Evolutionary conservation across 2,797 vertebrate species (phyloP).

Genomic region (Sebastes oblongus): DNA sequence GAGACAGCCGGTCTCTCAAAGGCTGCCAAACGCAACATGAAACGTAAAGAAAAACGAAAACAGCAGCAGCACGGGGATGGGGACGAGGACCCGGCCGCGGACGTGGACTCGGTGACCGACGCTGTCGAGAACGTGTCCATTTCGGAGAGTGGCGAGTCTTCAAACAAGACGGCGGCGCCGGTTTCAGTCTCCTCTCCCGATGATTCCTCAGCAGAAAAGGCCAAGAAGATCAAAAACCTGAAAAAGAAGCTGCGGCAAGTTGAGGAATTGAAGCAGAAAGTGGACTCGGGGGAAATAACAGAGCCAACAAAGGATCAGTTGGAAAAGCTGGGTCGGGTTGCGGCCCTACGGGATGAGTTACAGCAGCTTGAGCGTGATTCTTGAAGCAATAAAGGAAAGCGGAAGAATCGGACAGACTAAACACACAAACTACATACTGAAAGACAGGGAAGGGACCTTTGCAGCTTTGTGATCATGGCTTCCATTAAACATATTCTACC

Average conservation of each 20-base stretch:
- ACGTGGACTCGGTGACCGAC: constrained; percentile 74
- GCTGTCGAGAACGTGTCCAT: constrained; percentile 82
- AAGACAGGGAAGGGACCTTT: constrained; percentile 35
- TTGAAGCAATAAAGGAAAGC: constrained; percentile 68
- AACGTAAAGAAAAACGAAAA: constrained; percentile 93
- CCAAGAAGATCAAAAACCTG: constrained; percentile 92
- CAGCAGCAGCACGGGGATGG: constrained; percentile 84
- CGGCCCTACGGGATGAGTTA: constrained; percentile 85
- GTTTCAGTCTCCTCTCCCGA: constrained; percentile 8
- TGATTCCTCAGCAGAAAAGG: constrained; percentile 64
- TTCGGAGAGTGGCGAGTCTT: constrained; percentile 27
- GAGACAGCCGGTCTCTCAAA: constrained; percentile 86
- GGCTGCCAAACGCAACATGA: constrained; percentile 92
- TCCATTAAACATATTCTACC: constrained; percentile 47
- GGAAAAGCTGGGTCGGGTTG: constrained; percentile 88
- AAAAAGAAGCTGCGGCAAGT: constrained; percentile 94
- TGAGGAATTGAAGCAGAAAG: constrained; percentile 90
- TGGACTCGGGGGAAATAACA: constrained; percentile 89
- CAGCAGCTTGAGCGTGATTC: constrained; percentile 85
- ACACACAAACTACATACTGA: constrained; percentile 47
- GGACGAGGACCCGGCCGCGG: constrained; percentile 51
- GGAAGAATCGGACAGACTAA: constrained; percentile 37
- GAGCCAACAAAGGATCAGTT: constrained; percentile 89
- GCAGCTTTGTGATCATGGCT: constrained; percentile 44
- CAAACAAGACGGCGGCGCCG: background rate